Evolutionary conservation across 2,888 invertebrate species (phyloP), one percentile per base, ranked within the genome.

Genomic region (Diogma glabrata): DNA sequence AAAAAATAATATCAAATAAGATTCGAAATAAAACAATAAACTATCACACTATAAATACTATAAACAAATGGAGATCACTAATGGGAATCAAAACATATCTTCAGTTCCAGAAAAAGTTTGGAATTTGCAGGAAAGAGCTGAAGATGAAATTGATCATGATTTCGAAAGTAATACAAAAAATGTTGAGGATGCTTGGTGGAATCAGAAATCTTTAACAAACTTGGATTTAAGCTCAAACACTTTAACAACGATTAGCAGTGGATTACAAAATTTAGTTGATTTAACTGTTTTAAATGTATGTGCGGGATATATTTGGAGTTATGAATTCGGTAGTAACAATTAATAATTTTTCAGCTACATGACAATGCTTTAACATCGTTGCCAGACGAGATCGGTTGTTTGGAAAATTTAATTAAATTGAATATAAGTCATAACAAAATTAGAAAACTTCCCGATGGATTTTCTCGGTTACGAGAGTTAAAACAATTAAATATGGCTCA

Each of bases 201-300:
- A 85, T 64, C 80, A 83, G 61, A 81, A 83, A 59, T 82, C 86
- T 3, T 70, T 93, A 19, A 82, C 78, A 54, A 81, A 79, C 60
- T 74, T 93, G 56, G 88, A 91, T 67, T 72, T 87, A 51, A 85
- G 86, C 63, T 83, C 81, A 12, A 88, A 89, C 68, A 74, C 76
- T 53, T 71, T 88, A 55, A 75, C 74, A 53, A 68, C 67, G 56
- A 71, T 89, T 61, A 79, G 84, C 51, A 68, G 75, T 28, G 75
- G 81, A 63, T 75, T 88, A 58, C 75, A 76, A 61, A 74, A 78
- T 58, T 72, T 88, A 53, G 74, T 77, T 57, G 79, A 83, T 60
- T 74, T 88, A 47, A 75, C 78, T 33, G 78, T 79, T 45, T 72
- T 87, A 60, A 81, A 82, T 73, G 87, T 87, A 72, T 58, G 64